phyloP scores from a whole-genome alignment of 2,888 invertebrate genomes.

The Euclidia mi region DNA sequence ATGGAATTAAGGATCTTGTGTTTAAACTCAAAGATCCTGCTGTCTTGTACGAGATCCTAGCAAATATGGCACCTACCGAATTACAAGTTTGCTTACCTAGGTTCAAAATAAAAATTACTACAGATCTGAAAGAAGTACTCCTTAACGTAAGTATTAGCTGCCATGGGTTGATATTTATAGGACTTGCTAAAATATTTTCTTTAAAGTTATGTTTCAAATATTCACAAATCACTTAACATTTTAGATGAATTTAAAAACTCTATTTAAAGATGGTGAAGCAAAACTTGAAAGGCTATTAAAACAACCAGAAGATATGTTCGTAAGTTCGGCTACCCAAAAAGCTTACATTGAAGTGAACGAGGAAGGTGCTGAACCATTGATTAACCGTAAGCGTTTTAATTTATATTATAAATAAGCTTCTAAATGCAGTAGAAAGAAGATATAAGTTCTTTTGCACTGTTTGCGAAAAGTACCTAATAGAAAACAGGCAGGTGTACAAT shows the following conservation, averaged over 20 bases:
- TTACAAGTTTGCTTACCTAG: slow-evolving; percentile 93
- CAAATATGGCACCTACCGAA: slow-evolving; percentile 70
- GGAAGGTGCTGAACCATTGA: slow-evolving; percentile 96
- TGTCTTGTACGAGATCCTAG: slow-evolving; percentile 76
- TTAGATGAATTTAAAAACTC: slow-evolving; percentile 66
- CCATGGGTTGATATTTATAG: not conserved
- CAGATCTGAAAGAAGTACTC: slow-evolving; percentile 91
- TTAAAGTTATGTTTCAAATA: not conserved
- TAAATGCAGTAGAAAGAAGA: too few relatives aligned
- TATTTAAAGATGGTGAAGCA: slow-evolving; percentile 79
- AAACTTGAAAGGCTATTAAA: slow-evolving; percentile 91
- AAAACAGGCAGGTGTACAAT: too few relatives aligned
- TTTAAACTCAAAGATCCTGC: slow-evolving; percentile 87
- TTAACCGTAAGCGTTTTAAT: slow-evolving; percentile 90
- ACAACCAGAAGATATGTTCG: slow-evolving; percentile 76
- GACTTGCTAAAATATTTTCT: not conserved
- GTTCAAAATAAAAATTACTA: slow-evolving; percentile 94
- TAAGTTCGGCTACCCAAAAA: slow-evolving; percentile 94
- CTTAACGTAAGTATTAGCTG: slow-evolving; percentile 84
- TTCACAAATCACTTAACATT: slow-evolving; percentile 5
- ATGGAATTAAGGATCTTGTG: slow-evolving; percentile 91
- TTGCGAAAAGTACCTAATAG: too few relatives aligned
- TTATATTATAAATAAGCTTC: too few relatives aligned
- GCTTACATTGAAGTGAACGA: slow-evolving; percentile 96
- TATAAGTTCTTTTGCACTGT: too few relatives aligned